These are phyloP conservation scores for Brachionus manjavacas DNA, from an alignment of 1,140 invertebrate genomes.

Conservation along the genomic window DNA sequence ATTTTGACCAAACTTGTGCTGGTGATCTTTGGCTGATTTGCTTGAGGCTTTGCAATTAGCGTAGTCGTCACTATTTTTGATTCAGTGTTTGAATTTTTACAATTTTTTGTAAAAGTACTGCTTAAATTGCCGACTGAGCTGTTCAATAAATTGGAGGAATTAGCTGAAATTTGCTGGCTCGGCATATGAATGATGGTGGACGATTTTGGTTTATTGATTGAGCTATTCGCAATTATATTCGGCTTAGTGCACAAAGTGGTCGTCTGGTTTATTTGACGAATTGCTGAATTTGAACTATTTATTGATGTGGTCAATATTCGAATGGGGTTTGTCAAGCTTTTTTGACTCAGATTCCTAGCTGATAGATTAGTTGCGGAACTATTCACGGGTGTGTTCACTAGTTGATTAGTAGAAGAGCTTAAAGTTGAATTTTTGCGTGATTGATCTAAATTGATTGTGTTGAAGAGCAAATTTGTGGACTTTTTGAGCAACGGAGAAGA, in stretches of 20 bases:
- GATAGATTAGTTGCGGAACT: neutral
- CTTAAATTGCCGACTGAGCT: neutral
- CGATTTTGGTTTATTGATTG: neutral
- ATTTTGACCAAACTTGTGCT: neutral
- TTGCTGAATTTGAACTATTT: neutral
- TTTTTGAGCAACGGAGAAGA: neutral
- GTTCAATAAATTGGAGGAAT: neutral
- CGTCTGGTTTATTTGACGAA: constrained; percentile 13
- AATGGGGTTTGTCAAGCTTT: neutral
- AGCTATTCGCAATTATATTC: neutral
- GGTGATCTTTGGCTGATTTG: neutral
- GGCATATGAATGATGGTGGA: neutral
- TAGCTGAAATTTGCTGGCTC: neutral
- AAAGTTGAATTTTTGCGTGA: neutral
- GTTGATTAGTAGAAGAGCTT: neutral
- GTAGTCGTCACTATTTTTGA: neutral
- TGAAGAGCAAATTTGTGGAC: neutral
- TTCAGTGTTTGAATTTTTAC: neutral
- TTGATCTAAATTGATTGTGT: neutral
- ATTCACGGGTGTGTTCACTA: neutral
- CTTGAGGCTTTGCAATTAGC: neutral
- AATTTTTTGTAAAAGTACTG: neutral
- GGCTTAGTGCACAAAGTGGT: neutral
- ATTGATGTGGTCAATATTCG: neutral
- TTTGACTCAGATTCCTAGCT: neutral